Evolutionary conservation across 2,113 vertebrate species (phyloP), one percentile per base, ranked within the genome.

Genomic region (Chaetodon trifascialis): DNA sequence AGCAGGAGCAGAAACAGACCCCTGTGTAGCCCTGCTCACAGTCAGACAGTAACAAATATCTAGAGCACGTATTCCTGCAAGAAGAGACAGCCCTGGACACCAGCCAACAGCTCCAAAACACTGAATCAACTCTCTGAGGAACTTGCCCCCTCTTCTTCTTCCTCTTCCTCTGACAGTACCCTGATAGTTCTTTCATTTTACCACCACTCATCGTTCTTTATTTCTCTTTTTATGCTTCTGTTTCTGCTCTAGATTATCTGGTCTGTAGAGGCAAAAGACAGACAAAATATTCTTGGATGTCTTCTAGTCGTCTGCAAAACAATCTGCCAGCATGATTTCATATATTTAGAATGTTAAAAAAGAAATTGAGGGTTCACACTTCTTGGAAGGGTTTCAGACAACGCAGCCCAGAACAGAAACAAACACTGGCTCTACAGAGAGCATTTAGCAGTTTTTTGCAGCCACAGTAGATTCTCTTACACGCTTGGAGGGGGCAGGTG

Each of bases 131-230:
- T 79, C 52, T 56, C 21, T 4, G 36, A 65, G 34, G 16, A 36
- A 11, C 63, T 63, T 38, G 23, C 42, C 60, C 30, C 54, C 40
- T 51, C 36, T 64, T 69, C 54, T 58, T 75, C 30, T 38, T 51
- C 36, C 60, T 69, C 54, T 58, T 75, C 60, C 49, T 23, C 56
- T 59, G 58, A 81, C 70, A 76, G 62, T 55, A 58, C 38, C 51
- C 63, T 71, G 73, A 87, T 90, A 87, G 82, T 17, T 34, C 64
- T 75, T 79, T 83, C 49, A 79, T 74, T 77, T 84, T 36, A 82
- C 52, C 83, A 58, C 46, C 9, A 16, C 71, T 79, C 51, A 75
- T 80, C 23, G 66, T 15, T 76, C 56, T 73, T 79, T 60, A 56
- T 64, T 63, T n/a, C 46, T 54, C 16, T 23, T 83, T 76, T 79